These are phyloP conservation scores for Polyergus mexicanus DNA, from an alignment of 1,140 invertebrate species.

Conservation along the genomic window DNA sequence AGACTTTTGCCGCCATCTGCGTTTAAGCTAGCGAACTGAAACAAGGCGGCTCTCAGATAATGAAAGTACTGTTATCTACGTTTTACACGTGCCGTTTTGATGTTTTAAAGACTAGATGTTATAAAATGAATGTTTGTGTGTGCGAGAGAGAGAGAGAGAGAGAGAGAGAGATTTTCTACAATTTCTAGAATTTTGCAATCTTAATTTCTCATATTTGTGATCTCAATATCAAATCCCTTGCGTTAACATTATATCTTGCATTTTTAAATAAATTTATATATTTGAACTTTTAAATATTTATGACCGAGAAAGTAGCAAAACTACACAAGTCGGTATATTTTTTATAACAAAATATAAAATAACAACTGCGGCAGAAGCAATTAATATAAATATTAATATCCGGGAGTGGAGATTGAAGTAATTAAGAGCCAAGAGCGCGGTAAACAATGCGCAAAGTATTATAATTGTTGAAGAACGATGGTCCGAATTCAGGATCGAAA, in stretches of 20 bases:
- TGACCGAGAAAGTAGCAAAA: neutral
- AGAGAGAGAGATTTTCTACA: neutral
- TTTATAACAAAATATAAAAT: neutral
- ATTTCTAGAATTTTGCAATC: neutral
- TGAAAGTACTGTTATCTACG: slow-evolving; percentile 8
- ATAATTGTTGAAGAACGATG: too few relatives aligned
- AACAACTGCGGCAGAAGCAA: neutral
- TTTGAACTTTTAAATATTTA: neutral
- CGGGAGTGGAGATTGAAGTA: too few relatives aligned
- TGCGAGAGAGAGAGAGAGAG: too few relatives aligned
- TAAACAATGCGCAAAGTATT: too few relatives aligned
- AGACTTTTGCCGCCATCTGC: slow-evolving; percentile 67
- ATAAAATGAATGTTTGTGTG: neutral
- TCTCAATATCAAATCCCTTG: neutral
- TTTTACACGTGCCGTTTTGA: neutral
- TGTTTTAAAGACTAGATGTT: slow-evolving; percentile 22
- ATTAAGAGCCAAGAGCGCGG: too few relatives aligned
- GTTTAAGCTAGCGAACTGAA: slow-evolving; percentile 19
- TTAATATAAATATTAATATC: neutral
- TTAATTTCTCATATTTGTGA: neutral
- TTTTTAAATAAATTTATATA: slow-evolving; percentile 28
- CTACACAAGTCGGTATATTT: neutral
- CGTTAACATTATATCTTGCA: neutral
- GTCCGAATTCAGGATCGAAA: too few relatives aligned
- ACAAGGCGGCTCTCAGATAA: slow-evolving; percentile 23